Evolutionary conservation across 2,888 invertebrate genomes (phyloP), one percentile per base, ranked within the genome.

Genomic region (Hydroisotoma schaefferi): DNA sequence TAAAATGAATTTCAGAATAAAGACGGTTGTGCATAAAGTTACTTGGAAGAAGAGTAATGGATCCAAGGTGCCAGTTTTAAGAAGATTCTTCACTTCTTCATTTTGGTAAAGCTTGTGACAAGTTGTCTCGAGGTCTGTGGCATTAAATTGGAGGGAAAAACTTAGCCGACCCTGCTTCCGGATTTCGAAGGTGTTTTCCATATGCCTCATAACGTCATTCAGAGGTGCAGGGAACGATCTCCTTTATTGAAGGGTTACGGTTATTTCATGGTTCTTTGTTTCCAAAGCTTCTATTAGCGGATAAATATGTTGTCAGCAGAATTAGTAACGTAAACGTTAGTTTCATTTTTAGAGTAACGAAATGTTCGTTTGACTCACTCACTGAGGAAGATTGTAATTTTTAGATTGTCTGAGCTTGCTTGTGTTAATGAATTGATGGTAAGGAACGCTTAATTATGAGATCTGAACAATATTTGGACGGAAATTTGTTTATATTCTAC

Each of bases 161-260:
- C 18, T 43, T 12, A 43, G 18, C 18, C 25, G 12, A 5, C 10
- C 51, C 28, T n/a, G 40, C 26, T 12, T 20, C 23, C 27, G 54
- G 28, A 23, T 46, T 49, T 57, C 48, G 40, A 49, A 47, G 51
- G 52, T 57, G 48, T 48, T 22, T 43, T 56, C 40, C 40, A 40
- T 40, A 15, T 10, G 5, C 20, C 20, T 5, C 15, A 8, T 18
- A 40, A 40, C 8, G 5, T 8, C 40, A 5, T 5, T 20, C 4
- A 10, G n/a, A 18, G 40, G 40, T 4, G 20, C 40, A 40, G 40
- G 40, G n/a, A 23, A 46, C 25, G 15, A 68, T 43, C 58, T 65
- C 74, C 43, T 70, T 71, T 33, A 73, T 73, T 37, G 71, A 75
- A 6, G 78, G 80, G 0, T 76, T 40, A 69, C 63, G 3, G 73